Evolutionary conservation across 2,888 invertebrate species (phyloP), one percentile per base, ranked within the genome.

Genomic region (Hesperia comma): DNA sequence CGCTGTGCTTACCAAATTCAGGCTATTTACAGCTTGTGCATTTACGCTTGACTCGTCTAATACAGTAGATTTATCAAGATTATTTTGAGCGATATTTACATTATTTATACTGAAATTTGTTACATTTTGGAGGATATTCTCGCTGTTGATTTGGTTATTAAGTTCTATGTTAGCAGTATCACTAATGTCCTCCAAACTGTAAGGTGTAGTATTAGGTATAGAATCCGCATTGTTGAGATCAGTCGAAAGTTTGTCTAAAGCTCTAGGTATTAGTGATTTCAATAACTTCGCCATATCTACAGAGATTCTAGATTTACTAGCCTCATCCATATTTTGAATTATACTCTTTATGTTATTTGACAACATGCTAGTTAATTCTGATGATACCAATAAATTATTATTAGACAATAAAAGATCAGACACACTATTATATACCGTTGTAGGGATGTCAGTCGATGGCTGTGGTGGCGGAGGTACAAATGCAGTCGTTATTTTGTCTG

Each of bases 281-380:
- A 94, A 90, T 72, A 93, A 81, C 77, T 88, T 89, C 67, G 85
- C 82, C 89, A 92, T 92, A 86, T 94, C 93, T 81, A 90, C 90
- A 71, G 88, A 87, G 79, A 94, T 84, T 85, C 86, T 91, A 76
- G 84, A 84, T 83, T 82, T 90, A 83, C 86, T 89, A 15, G 83
- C 83, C 71, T 87, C 87, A 75, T 92, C 90, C 89, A 92, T 88
- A 76, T 86, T 88, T 80, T 85, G 77, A 66, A 92, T 85, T 74
- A 92, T 90, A 82, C 80, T 82, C 80, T 79, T 85, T 76, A 92
- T 92, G 75, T 90, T 90, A 87, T 86, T 90, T 74, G 92, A 84
- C 73, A 92, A 85, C 92, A 92, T 92, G 92, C 92, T 92, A 83
- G 92, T 92, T 92, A 92, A 88, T 90, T 90, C 91, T 70, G 88